Evolutionary conservation across 2,888 invertebrate species (phyloP), one percentile per base, ranked within the genome.

Genomic region (Sphaerolaimus hirsutus): DNA sequence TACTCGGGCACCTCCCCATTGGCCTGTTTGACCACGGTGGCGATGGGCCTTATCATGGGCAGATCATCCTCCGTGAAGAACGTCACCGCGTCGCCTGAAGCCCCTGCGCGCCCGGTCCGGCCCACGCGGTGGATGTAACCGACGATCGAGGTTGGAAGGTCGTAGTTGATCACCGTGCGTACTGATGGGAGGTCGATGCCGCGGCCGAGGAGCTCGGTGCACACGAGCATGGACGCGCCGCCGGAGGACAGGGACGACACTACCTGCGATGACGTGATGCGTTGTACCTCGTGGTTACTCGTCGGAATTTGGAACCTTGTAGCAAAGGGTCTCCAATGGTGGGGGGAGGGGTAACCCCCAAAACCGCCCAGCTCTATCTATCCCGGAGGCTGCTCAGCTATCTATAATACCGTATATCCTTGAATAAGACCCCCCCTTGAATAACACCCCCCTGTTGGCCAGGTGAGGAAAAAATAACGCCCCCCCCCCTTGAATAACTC

Each of bases 181-280:
- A 91, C 83, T 1, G 84, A 86, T 58, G 82, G 82, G 67, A 91
- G 91, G 68, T 91, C 89, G 53, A 91, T 80, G 53, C 91, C 91
- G 53, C 91, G 75, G 0, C 83, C 80, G 82, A 91, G 79, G 53
- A 91, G 71, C 66, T 91, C 89, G 1, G 91, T 91, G 66, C 87
- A 89, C 55, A 91, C 80, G 46, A 91, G 69, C 46, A 89, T 77
- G 87, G 87, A 89, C 54, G 86, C 79, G 64, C 78, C 77, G 0
- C 89, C 87, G 62, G 79, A 76, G 41, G 87, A 76, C 67, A 89
- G 91, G 53, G 78, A 76, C 52, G 76, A 74, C 5, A 91, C 81
- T 22, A 81, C 80, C 63, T 81, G 81, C 5, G 17, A 24, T 48
- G 35, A n/a, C n/a, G n/a, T n/a, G n/a, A n/a, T n/a, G n/a, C n/a